These are phyloP conservation scores for Drosophila meridiana DNA, from an alignment of 2,888 invertebrate species.

Conservation along the genomic window DNA sequence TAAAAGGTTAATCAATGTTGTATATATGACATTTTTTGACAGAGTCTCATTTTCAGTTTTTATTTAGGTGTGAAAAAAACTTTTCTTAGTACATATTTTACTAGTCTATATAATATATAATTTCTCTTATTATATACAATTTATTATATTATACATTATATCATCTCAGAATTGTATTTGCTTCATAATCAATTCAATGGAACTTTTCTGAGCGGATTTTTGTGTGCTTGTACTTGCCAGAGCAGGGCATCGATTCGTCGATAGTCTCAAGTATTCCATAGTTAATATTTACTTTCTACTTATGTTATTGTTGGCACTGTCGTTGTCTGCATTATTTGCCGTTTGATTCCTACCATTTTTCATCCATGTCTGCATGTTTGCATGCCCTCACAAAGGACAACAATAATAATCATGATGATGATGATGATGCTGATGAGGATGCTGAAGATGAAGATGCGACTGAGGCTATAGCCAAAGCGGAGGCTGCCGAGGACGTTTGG, in stretches of 20 bases:
- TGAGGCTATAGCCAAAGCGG: background rate
- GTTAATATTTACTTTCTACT: conserved; percentile 55
- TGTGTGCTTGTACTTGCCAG: background rate
- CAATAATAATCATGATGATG: conserved; percentile 33
- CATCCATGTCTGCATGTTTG: conserved; percentile 73
- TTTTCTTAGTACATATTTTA: too few relatives aligned
- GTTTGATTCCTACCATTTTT: conserved; percentile 76
- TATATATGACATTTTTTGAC: too few relatives aligned
- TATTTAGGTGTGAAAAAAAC: too few relatives aligned
- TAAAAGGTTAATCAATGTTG: too few relatives aligned
- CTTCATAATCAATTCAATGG: too few relatives aligned
- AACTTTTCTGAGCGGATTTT: background rate
- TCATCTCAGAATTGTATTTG: too few relatives aligned
- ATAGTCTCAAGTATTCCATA: background rate
- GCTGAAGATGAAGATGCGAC: conserved; percentile 17
- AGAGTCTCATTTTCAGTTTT: too few relatives aligned
- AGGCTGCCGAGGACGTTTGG: conserved; percentile 20
- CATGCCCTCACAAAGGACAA: conserved; percentile 76
- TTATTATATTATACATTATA: background rate
- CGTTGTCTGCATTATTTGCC: conserved; percentile 74
- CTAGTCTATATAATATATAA: background rate
- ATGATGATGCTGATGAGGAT: conserved; percentile 8
- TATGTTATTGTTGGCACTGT: conserved; percentile 67
- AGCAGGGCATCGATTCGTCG: conserved; percentile 36
- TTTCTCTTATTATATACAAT: background rate